Conservation (phyloP, 2,888 invertebrate genomes). For the Callimorpha dominula region DNA sequence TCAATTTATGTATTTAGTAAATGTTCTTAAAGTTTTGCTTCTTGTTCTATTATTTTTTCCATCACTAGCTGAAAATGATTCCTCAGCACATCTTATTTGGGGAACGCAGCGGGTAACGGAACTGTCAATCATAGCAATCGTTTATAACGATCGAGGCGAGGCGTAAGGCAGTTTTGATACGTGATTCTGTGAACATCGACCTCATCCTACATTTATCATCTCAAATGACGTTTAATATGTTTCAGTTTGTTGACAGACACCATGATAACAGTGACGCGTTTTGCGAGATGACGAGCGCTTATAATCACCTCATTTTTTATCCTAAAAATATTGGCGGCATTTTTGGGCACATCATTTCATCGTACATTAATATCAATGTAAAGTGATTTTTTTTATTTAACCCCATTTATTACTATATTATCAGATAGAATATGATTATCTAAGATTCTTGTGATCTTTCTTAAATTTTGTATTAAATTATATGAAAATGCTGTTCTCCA, state of each 20-base stretch:
- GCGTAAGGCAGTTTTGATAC: slow-evolving; percentile 59
- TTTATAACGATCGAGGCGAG: slow-evolving; percentile 77
- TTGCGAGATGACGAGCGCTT: slow-evolving; percentile 59
- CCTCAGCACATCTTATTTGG: slow-evolving; percentile 41
- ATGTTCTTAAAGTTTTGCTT: no score
- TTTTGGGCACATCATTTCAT: not conserved
- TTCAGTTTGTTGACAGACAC: slow-evolving; percentile 75
- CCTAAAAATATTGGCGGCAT: slow-evolving; percentile 9
- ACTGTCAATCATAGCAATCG: slow-evolving; percentile 82
- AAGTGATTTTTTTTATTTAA: not conserved
- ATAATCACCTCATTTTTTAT: slow-evolving; percentile 60
- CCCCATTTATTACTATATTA: not conserved
- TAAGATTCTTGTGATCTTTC: not conserved
- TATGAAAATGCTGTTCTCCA: no score
- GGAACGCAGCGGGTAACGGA: slow-evolving; percentile 42
- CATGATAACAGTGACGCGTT: slow-evolving; percentile 63
- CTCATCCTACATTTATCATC: slow-evolving; percentile 81
- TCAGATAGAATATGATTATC: not conserved
- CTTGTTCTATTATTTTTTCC: not conserved
- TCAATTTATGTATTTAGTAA: no score
- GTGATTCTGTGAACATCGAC: slow-evolving; percentile 57
- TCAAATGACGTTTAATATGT: slow-evolving; percentile 82
- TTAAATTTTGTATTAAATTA: no score
- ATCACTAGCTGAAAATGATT: slow-evolving; percentile 5
- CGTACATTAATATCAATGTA: not conserved